These are phyloP conservation scores for Brassicogethes aeneus DNA, from an alignment of 2,888 invertebrate species.

Conservation along the genomic window DNA sequence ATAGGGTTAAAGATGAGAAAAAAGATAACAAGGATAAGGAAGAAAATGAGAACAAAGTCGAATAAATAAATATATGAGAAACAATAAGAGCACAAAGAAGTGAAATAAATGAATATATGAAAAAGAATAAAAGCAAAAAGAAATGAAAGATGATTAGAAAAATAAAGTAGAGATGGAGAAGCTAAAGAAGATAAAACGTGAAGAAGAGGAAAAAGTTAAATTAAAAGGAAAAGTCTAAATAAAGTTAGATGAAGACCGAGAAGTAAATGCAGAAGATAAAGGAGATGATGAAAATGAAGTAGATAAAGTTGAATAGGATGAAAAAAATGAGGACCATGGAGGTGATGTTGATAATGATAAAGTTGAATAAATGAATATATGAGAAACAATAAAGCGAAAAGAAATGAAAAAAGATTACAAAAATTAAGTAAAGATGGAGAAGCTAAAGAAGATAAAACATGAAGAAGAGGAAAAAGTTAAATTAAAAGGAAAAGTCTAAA, in stretches of 20 bases:
- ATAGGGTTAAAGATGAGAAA: neutral
- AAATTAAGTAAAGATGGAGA: neutral
- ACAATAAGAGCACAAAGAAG: neutral
- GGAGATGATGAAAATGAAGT: no score
- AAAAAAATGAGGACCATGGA: no score
- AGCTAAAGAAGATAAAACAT: neutral
- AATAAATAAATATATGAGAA: neutral
- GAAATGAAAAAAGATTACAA: neutral
- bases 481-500: neutral
- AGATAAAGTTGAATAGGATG: no score
- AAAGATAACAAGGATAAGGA: neutral
- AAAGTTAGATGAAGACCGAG: no score
- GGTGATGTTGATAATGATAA: no score
- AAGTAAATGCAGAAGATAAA: no score
- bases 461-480: no score
- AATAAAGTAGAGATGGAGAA: neutral
- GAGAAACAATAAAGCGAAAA: neutral
- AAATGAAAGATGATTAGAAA: neutral
- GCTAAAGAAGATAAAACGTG: neutral
- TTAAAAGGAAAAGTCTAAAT: neutral
- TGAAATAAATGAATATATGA: neutral
- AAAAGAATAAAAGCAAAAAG: neutral
- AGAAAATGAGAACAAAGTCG: neutral
- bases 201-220: conserved; percentile 3
- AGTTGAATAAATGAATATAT: no score